Conservation (phyloP, 92 coral and sea anemone species). For the Virgularia gustaviana region DNA sequence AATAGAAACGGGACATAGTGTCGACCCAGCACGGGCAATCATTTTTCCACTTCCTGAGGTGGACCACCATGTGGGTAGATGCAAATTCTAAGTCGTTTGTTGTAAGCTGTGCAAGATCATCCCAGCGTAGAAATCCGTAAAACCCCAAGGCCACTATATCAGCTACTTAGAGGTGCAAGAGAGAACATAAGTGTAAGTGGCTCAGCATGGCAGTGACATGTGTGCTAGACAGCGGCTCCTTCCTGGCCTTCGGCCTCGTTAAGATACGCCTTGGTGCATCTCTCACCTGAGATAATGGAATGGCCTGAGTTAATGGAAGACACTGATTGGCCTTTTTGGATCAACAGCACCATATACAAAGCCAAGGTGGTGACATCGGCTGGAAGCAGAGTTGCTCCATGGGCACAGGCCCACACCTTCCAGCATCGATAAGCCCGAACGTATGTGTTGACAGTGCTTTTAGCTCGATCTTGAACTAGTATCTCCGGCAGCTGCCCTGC, state of each 20-base stretch:
- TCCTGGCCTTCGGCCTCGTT: not conserved
- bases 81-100: constrained; percentile 28
- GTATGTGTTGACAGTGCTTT: constrained; percentile 48
- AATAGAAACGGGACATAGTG: constrained; percentile 45
- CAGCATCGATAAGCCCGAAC: constrained; percentile 44
- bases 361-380: constrained; percentile 48
- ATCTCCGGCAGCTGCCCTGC: constrained; percentile 40
- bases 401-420: constrained; percentile 44
- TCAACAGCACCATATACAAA: constrained; percentile 52
- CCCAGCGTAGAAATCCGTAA: constrained; percentile 48
- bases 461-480: constrained; percentile 52
- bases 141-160: constrained; percentile 41
- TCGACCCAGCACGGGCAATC: constrained; percentile 38
- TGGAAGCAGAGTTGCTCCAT: constrained; percentile 30
- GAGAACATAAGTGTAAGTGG: not conserved
- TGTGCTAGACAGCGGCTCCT: not conserved
- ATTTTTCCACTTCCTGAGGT: constrained; percentile 35
- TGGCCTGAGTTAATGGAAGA: constrained; percentile 50
- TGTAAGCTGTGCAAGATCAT: constrained; percentile 33
- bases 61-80: constrained; percentile 39
- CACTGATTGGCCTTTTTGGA: constrained; percentile 53
- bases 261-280: not conserved
- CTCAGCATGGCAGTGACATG: not conserved
- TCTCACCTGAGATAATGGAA: constrained; percentile 29
- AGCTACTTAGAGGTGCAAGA: constrained; percentile 29